Conservation (phyloP, 2,888 invertebrate species). For the Stenodema calcarata region DNA sequence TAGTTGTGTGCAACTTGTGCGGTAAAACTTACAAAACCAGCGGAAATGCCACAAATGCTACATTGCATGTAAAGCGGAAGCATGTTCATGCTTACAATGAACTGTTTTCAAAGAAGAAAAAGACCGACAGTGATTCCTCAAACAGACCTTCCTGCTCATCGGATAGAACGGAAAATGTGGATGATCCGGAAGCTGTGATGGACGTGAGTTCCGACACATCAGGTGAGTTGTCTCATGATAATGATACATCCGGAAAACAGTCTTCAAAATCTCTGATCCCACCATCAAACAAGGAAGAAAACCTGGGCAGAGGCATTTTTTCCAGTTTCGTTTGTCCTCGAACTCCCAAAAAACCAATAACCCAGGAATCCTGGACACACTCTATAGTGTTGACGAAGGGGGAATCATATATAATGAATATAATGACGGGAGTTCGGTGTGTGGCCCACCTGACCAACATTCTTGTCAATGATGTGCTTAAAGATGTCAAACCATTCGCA, state of each 20-base stretch:
- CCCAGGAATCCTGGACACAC: not conserved
- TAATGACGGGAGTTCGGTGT: not conserved
- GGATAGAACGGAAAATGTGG: not conserved
- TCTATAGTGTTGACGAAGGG: not conserved
- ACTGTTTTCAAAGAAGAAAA: not conserved
- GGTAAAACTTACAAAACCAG: not conserved
- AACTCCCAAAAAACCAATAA: no score
- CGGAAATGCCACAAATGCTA: conserved; percentile 5
- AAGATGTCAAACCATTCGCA: not conserved
- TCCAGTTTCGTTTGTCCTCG: no score
- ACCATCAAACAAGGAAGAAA: not conserved
- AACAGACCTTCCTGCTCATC: not conserved
- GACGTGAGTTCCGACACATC: no score
- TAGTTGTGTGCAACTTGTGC: not conserved
- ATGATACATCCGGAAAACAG: no score
- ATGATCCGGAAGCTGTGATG: no score
- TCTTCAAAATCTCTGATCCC: not conserved
- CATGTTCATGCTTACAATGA: not conserved
- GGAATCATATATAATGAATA: not conserved
- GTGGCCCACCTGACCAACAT: not conserved
- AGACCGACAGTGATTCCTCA: not conserved
- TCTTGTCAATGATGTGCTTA: not conserved
- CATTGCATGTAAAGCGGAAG: not conserved
- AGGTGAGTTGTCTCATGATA: no score
- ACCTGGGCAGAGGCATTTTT: not conserved